Evolutionary conservation across 2,113 vertebrate species (phyloP).

Genomic region (Nyctereutes procyonoides): DNA sequence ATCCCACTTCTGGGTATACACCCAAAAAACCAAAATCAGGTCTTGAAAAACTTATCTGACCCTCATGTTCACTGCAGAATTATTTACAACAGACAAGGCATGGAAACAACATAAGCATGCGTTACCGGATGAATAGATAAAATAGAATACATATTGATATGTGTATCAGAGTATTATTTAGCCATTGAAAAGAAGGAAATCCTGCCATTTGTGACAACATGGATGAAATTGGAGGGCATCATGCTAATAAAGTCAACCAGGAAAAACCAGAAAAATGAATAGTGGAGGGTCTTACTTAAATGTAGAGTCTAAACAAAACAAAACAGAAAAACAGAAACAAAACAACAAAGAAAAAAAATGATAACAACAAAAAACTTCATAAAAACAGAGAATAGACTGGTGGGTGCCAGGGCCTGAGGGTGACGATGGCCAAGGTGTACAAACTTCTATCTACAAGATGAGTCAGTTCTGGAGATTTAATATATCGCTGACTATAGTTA

Average conservation of each 20-base stretch:
- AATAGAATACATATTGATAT: not conserved
- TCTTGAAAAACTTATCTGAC: not conserved
- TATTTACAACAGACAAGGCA: not conserved
- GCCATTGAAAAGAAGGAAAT: not conserved
- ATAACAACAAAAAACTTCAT: not conserved
- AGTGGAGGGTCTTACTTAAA: not conserved
- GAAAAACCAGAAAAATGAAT: not conserved
- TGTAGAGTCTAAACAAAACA: not conserved
- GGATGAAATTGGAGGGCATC: not conserved
- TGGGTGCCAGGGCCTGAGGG: not conserved
- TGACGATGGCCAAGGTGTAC: not conserved
- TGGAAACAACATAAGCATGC: not conserved
- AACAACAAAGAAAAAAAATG: not conserved
- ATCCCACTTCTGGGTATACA: not conserved
- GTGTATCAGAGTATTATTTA: not conserved
- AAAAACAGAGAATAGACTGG: not conserved
- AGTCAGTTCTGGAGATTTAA: not conserved
- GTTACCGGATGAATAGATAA: not conserved
- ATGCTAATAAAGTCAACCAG: not conserved
- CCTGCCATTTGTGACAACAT: not conserved
- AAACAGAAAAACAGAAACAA: not conserved
- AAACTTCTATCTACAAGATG: not conserved
- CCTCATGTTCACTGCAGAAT: not conserved
- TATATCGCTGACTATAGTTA: not conserved
- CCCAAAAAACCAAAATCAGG: not conserved